Evolutionary conservation across 2,113 vertebrate species (phyloP), one percentile per base, ranked within the genome.

Genomic region (Procavia capensis): DNA sequence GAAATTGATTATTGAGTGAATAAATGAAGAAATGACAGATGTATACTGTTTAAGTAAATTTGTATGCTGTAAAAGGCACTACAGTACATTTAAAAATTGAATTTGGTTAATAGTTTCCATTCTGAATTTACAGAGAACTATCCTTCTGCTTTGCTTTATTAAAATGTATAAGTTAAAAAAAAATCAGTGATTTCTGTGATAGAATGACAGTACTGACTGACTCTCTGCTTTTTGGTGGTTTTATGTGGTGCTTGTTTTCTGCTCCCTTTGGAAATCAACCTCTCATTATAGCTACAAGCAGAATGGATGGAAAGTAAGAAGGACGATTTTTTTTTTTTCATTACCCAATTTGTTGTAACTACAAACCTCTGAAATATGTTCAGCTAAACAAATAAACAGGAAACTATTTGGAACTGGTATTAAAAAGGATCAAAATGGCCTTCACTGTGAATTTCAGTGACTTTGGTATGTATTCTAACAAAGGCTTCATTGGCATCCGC

Each of bases 341-440:
- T 98, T 98, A 98, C 94, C 96, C 91, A 95, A 97, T 98, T 98
- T 98, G 92, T 98, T 97, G 98, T 98, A 98, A 98, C 98, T 98
- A 98, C 88, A 97, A 96, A 98, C 93, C 98, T 98, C 96, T 98
- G 93, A 98, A 98, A 93, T 96, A 96, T 94, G 94, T 96, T 74
- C 90, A 96, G 90, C 96, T 98, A 98, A 98, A 98, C 96, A 97
- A 96, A 97, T 97, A 96, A 98, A 97, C 90, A 97, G 91, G 96
- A 98, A 96, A 97, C 92, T 97, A 90, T 96, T 98, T 97, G 96
- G 89, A 95, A 74, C 70, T 97, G 88, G 16, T 97, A 93, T 96
- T 96, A 97, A 97, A 97, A 97, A 93, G 97, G 85, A 96, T 94
- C 95, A 97, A 97, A 98, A 91, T 95, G 88, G 66, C 97, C 91